Conservation (phyloP, 2,888 invertebrate species). For the Aproaerema taeniolella region DNA sequence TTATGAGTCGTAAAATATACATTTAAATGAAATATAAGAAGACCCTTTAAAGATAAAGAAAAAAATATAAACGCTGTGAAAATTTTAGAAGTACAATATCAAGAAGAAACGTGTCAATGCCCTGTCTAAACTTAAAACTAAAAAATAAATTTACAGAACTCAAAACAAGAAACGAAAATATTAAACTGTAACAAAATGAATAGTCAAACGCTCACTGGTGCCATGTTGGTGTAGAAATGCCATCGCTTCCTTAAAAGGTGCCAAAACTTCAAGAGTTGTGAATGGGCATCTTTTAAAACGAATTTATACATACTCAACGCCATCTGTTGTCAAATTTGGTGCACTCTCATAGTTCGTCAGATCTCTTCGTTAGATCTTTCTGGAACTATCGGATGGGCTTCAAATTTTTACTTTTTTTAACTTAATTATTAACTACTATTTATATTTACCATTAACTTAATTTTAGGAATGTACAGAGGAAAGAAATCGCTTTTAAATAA, state of each 20-base stretch:
- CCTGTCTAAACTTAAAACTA: too few species aligned
- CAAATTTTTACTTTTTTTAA: constrained; percentile 21
- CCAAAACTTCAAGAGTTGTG: constrained; percentile 2
- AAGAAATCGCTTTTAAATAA: constrained; percentile 1
- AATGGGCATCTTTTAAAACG: constrained; percentile 11
- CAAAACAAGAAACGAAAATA: too few species aligned
- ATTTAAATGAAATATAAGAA: too few species aligned
- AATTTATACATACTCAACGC: constrained; percentile 14
- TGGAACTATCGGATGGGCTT: constrained; percentile 23
- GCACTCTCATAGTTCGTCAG: constrained; percentile 22
- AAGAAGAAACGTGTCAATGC: too few species aligned
- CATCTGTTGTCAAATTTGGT: constrained; percentile 23
- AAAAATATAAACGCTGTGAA: too few species aligned
- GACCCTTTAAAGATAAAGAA: too few species aligned
- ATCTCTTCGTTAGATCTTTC: constrained; percentile 22
- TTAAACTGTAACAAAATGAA: neutral
- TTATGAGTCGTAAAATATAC: too few species aligned
- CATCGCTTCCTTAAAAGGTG: constrained; percentile 26
- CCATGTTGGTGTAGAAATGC: constrained; percentile 36
- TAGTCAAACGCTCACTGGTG: constrained; percentile 34
- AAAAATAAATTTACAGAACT: too few species aligned
- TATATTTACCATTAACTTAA: constrained; percentile 3
- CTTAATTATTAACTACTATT: constrained; percentile 2
- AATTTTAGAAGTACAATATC: too few species aligned
- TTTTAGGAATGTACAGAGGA: constrained; percentile 11